Evolutionary conservation across 2,888 invertebrate species (phyloP).

Genomic region (Peribatodes rhomboidaria): DNA sequence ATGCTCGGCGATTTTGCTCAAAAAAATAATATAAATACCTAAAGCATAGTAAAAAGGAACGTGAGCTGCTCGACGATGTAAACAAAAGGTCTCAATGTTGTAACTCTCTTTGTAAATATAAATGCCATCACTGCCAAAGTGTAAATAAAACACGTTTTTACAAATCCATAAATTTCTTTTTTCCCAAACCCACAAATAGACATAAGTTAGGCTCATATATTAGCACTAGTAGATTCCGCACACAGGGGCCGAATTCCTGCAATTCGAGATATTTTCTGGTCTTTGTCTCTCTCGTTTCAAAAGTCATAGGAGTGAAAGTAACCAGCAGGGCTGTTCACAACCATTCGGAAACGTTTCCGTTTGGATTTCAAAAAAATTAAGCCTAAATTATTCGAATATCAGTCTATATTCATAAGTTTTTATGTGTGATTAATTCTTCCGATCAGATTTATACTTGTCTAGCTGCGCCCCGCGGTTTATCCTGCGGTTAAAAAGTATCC

Average conservation of each 20-base stretch:
- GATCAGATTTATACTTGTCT: no score
- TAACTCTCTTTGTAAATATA: slow-evolving; percentile 85
- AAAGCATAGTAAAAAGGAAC: slow-evolving; percentile 59
- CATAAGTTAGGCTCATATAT: neutral
- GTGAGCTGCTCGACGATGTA: slow-evolving; percentile 63
- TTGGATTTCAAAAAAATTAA: no score
- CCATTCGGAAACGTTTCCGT: no score
- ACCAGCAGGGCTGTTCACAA: no score
- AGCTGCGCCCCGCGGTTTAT: no score
- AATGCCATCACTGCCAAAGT: slow-evolving; percentile 86
- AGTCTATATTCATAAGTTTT: no score
- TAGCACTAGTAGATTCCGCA: neutral
- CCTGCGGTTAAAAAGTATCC: no score
- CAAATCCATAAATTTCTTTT: slow-evolving; percentile 45
- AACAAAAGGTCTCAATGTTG: slow-evolving; percentile 76
- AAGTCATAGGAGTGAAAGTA: no score
- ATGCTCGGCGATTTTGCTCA: slow-evolving; percentile 54
- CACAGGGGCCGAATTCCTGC: neutral
- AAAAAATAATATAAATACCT: slow-evolving; percentile 28
- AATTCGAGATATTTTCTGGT: no score
- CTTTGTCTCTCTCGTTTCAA: no score
- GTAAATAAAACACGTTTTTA: slow-evolving; percentile 80
- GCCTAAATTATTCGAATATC: no score
- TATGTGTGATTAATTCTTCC: no score
- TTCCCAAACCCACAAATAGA: neutral